Percentiles rank a stretch among this genome's conserved stretches.
Evolutionary conservation across 2,113 vertebrate genomes (phyloP).

Genomic region (Tringa solitaria): DNA sequence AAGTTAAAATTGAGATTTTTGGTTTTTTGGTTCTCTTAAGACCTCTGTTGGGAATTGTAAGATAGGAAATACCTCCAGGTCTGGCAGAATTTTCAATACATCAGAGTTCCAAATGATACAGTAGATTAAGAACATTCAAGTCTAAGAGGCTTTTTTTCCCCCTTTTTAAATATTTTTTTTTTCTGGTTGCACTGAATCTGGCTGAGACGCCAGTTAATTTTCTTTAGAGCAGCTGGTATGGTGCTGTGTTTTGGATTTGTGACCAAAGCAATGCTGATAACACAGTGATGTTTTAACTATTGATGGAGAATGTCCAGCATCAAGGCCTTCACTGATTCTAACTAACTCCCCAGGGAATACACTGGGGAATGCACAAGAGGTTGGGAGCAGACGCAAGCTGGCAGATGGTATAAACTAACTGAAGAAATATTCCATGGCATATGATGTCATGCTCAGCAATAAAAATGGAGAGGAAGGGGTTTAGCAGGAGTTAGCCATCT

Average conservation of each 20-base stretch:
- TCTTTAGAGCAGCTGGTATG: neutral
- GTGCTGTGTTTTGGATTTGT: neutral
- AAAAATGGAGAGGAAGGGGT: neutral
- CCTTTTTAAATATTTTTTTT: neutral
- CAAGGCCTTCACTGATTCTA: neutral
- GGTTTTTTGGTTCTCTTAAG: neutral
- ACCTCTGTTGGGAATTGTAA: neutral
- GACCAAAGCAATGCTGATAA: neutral
- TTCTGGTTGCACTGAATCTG: neutral
- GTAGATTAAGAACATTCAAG: neutral
- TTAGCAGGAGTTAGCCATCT: neutral
- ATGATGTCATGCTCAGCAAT: neutral
- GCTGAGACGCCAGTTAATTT: neutral
- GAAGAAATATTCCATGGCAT: neutral
- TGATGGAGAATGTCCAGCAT: neutral
- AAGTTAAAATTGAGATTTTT: neutral
- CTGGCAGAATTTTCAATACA: neutral
- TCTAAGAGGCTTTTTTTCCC: neutral
- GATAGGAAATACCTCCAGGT: neutral
- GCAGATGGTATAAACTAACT: neutral
- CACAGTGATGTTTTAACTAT: neutral
- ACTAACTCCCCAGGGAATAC: neutral
- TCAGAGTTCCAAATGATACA: neutral
- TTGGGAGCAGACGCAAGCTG: neutral
- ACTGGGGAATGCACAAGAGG: neutral